Conservation (phyloP, 2,113 vertebrate species). For the Axis porcinus region DNA sequence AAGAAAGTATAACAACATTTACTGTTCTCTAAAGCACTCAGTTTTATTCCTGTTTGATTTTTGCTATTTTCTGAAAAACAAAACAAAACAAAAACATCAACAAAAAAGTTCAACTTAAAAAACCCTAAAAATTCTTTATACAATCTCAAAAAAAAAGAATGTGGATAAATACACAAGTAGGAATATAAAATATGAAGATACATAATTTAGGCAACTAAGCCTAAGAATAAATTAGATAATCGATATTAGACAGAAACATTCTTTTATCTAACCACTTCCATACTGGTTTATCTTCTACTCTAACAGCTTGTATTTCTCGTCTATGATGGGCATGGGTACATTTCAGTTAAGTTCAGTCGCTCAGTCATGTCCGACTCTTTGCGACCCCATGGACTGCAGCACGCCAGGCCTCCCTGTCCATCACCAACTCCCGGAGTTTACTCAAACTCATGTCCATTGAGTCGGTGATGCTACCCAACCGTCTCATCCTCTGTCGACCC, state of each 20-base stretch:
- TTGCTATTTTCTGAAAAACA: neutral
- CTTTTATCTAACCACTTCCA: neutral
- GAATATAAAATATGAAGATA: conserved; percentile 16
- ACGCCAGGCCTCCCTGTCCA: neutral
- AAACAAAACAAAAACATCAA: neutral
- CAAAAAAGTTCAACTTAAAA: neutral
- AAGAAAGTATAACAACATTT: neutral
- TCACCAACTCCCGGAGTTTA: neutral
- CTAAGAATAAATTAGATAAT: neutral
- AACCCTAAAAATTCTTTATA: neutral
- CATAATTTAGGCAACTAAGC: neutral
- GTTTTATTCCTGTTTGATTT: neutral
- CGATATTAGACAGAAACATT: neutral
- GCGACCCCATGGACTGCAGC: neutral
- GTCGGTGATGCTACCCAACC: neutral
- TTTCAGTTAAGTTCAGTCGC: neutral
- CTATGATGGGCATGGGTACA: neutral
- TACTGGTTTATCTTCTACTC: neutral
- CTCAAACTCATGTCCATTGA: neutral
- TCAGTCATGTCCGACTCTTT: neutral
- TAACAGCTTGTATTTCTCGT: neutral
- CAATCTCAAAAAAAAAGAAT: neutral
- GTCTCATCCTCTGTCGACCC: neutral
- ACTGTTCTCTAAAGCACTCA: neutral
- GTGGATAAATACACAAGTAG: neutral